phyloP scores from a whole-genome alignment of 2,888 invertebrate species.

The Apeira syringaria region DNA sequence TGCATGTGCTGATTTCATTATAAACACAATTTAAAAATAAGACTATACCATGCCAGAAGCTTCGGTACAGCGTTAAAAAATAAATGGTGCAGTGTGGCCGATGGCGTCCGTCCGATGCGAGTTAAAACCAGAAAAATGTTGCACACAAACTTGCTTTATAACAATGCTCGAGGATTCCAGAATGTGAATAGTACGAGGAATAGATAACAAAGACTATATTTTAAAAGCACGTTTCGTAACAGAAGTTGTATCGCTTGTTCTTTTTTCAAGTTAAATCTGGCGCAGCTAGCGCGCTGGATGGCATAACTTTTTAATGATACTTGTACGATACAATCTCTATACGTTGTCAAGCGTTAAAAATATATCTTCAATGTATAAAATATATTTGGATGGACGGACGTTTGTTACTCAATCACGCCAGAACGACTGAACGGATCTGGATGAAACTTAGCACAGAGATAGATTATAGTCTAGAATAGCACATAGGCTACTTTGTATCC shows the following conservation, averaged over 20 bases:
- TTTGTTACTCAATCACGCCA: too few species aligned
- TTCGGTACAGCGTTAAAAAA: background rate
- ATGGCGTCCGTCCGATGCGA: conserved; percentile 21
- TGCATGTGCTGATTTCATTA: too few species aligned
- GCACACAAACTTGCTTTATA: conserved; percentile 16
- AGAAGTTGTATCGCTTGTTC: conserved; percentile 3
- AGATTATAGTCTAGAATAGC: too few species aligned
- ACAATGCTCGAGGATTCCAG: conserved; percentile 16
- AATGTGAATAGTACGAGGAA: conserved; percentile 8
- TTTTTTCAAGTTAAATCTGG: background rate
- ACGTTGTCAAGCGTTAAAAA: too few species aligned
- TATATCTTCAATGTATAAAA: too few species aligned
- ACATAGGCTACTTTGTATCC: too few species aligned
- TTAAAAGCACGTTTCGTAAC: conserved; percentile 10
- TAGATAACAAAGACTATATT: conserved; percentile 19
- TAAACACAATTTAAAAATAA: too few species aligned
- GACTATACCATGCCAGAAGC: too few species aligned
- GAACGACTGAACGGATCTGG: too few species aligned
- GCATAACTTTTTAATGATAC: background rate
- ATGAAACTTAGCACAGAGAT: too few species aligned
- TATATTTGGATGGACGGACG: too few species aligned
- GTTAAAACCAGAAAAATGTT: conserved; percentile 38
- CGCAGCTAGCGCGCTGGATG: background rate
- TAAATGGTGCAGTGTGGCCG: conserved; percentile 8
- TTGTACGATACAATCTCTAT: background rate